Conservation (phyloP, 1,140 invertebrate genomes). For the Tribolium madens region DNA sequence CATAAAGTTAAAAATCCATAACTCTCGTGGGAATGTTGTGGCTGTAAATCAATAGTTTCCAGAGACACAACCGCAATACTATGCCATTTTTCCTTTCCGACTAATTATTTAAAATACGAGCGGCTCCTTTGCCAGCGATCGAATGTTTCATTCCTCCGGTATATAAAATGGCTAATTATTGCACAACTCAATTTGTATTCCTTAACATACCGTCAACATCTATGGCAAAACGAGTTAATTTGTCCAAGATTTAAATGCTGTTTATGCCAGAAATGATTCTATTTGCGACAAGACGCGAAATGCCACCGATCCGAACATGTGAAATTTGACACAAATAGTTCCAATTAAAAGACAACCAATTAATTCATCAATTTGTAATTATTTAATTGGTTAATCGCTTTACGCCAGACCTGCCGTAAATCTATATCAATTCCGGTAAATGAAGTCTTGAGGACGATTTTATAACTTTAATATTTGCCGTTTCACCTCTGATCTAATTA, state of each 20-base stretch:
- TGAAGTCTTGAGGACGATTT: not conserved
- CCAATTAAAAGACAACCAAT: slow-evolving; percentile 47
- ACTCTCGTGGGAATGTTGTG: slow-evolving; percentile 26
- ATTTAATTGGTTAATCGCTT: slow-evolving; percentile 50
- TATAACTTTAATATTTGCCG: not conserved
- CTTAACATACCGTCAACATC: slow-evolving; percentile 23
- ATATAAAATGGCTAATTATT: slow-evolving; percentile 33
- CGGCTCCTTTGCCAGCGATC: slow-evolving; percentile 29
- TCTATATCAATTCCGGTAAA: slow-evolving; percentile 32
- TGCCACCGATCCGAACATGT: slow-evolving; percentile 6
- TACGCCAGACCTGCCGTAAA: slow-evolving; percentile 38
- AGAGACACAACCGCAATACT: slow-evolving; percentile 12
- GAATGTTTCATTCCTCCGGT: slow-evolving; percentile 13
- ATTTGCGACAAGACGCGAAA: slow-evolving; percentile 5
- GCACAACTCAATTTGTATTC: slow-evolving; percentile 34
- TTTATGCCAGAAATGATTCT: slow-evolving; percentile 5
- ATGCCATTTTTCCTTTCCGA: slow-evolving; percentile 19
- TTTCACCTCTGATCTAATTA: not conserved
- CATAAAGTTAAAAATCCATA: slow-evolving; percentile 35
- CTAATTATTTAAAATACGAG: slow-evolving; percentile 34
- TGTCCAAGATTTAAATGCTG: slow-evolving; percentile 27
- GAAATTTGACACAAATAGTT: slow-evolving; percentile 51
- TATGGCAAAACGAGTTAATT: slow-evolving; percentile 23
- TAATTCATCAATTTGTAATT: slow-evolving; percentile 52
- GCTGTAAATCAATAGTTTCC: slow-evolving; percentile 30